Conservation (phyloP, 1,140 invertebrate genomes). For the Zophobas atratus region DNA sequence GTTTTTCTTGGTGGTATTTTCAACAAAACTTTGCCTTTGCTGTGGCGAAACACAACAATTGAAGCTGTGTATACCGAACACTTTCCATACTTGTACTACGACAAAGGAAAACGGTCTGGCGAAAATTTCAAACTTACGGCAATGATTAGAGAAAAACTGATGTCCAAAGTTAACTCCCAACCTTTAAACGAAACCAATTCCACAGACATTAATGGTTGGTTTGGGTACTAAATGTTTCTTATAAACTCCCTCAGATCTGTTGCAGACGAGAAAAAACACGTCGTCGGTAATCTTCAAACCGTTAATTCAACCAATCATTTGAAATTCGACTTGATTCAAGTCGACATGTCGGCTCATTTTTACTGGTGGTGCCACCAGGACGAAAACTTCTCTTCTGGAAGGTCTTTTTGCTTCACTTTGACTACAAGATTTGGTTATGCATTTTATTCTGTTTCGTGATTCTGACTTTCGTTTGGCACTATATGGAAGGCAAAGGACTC, state of each 20-base stretch:
- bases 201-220: not conserved
- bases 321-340: slow-evolving; percentile 10
- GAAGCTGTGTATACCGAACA: not conserved
- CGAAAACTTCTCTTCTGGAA: not conserved
- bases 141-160: not conserved
- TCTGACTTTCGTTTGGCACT: not conserved
- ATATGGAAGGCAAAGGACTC: not conserved
- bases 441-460: not conserved
- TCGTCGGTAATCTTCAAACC: not conserved
- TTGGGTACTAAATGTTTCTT: not conserved
- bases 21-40: not conserved
- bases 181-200: not conserved
- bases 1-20: not conserved
- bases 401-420: not conserved
- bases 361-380: not conserved
- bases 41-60: slow-evolving; percentile 19
- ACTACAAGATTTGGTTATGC: not conserved
- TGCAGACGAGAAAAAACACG: not conserved
- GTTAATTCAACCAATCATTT: not conserved
- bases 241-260: slow-evolving; percentile 2
- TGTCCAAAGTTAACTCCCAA: not conserved
- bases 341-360: not conserved
- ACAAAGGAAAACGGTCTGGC: not conserved
- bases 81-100: slow-evolving; percentile 7
- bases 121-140: not conserved